Conservation (phyloP, 1,140 invertebrate species). For the fruit fly (Drosophila melanogaster) region DNA sequence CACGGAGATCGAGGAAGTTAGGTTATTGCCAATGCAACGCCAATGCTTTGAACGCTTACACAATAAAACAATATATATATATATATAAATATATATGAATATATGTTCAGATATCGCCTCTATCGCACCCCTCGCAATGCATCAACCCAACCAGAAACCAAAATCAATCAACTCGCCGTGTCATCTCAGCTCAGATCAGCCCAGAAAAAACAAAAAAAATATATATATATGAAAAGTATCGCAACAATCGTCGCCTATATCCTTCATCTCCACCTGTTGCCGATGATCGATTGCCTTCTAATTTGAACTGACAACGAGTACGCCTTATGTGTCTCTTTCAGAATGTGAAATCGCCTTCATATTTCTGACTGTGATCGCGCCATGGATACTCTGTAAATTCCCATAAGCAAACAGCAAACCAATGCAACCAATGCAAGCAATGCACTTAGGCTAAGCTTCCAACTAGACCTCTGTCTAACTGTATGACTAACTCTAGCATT, state of each 20-base stretch:
- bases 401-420: slow-evolving; percentile 51
- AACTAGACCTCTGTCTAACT: slow-evolving; percentile 53
- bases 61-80: slow-evolving; percentile 31
- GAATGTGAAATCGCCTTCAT: slow-evolving; percentile 84
- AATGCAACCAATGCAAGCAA: slow-evolving; percentile 48
- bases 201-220: slow-evolving; percentile 33
- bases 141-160: slow-evolving; percentile 60
- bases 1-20: slow-evolving; percentile 32
- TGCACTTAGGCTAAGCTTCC: slow-evolving; percentile 76
- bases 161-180: slow-evolving; percentile 53
- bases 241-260: slow-evolving; percentile 39
- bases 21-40: slow-evolving; percentile 29
- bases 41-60: slow-evolving; percentile 57
- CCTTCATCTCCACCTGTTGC: slow-evolving; percentile 66
- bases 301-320: slow-evolving; percentile 82
- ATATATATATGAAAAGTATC: slow-evolving; percentile 12
- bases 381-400: slow-evolving; percentile 83
- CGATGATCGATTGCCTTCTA: slow-evolving; percentile 74
- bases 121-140: slow-evolving; percentile 56
- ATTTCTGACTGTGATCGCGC: slow-evolving; percentile 84
- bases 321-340: slow-evolving; percentile 84
- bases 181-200: slow-evolving; percentile 42
- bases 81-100: slow-evolving; percentile 23
- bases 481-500: slow-evolving; percentile 50
- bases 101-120: slow-evolving; percentile 25